Percentiles rank a stretch among this genome's conserved stretches.
phyloP scores from a whole-genome alignment of 2,888 invertebrate genomes.

The Oxystoma pomonae region DNA sequence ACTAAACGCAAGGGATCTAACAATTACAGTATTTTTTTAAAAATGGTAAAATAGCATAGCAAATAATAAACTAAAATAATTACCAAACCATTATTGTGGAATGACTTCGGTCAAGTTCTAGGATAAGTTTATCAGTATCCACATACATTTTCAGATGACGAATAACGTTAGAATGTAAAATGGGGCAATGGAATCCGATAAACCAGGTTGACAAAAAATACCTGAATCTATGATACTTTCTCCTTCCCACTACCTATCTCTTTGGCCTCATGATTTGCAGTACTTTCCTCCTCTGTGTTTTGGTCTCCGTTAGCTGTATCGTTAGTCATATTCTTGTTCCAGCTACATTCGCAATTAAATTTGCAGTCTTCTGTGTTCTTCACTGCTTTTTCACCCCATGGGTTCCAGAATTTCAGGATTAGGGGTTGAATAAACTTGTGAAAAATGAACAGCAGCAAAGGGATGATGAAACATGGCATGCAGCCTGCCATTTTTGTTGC shows the following conservation, averaged over 20 bases:
- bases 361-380: constrained; percentile 27
- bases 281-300: not conserved
- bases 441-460: constrained; percentile 76
- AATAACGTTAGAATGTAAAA: too few species aligned
- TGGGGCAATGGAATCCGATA: too few species aligned
- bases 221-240: not conserved
- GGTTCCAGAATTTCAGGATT: constrained; percentile 76
- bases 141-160: too few species aligned
- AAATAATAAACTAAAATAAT: too few species aligned
- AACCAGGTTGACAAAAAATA: not conserved
- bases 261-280: not conserved
- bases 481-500: constrained; percentile 55
- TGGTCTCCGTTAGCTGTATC: not conserved
- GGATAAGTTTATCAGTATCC: too few species aligned
- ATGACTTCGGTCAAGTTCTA: too few species aligned
- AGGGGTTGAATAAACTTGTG: constrained; percentile 81
- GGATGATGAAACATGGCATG: constrained; percentile 81
- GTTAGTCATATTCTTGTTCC: constrained; percentile 29
- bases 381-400: constrained; percentile 56
- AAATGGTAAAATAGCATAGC: too few species aligned
- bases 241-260: not conserved
- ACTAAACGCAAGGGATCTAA: too few species aligned
- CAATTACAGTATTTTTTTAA: too few species aligned
- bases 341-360: constrained; percentile 32
- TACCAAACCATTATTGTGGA: too few species aligned